phyloP scores from a whole-genome alignment of 2,797 vertebrate genomes.

The Spinibarbus caldwelli region DNA sequence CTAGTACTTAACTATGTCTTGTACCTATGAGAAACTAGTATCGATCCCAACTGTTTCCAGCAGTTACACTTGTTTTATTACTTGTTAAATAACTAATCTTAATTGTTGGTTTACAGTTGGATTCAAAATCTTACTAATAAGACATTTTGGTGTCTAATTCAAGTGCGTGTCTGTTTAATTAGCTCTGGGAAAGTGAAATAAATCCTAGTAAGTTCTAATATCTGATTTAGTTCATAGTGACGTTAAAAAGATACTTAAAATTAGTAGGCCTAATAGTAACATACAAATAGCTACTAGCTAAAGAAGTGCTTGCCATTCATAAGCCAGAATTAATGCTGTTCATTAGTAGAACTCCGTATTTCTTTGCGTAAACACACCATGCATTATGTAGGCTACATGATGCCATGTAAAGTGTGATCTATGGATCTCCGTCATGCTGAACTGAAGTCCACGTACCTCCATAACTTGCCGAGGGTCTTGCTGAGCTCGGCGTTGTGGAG shows the following conservation, averaged over 20 bases:
- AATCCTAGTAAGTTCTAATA: neutral
- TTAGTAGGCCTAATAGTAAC: neutral
- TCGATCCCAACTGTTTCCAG: neutral
- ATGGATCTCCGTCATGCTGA: neutral
- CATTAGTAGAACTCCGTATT: neutral
- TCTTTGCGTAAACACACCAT: too few relatives aligned
- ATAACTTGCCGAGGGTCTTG: conserved; percentile 95
- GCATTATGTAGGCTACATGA: neutral
- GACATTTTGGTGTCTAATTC: neutral
- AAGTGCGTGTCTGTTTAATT: neutral
- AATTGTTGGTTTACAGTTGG: neutral
- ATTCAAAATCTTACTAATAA: neutral
- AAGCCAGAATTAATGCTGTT: neutral
- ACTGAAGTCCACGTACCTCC: conserved; percentile 75
- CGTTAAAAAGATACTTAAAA: neutral
- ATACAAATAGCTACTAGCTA: neutral
- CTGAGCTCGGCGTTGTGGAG: conserved; percentile 96
- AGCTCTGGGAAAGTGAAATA: neutral
- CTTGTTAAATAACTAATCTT: neutral
- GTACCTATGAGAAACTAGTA: neutral
- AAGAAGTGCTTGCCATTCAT: neutral
- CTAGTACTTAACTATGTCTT: neutral
- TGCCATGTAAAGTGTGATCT: neutral
- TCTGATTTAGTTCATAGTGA: neutral
- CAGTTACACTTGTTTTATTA: neutral